phyloP scores from a whole-genome alignment of 2,797 vertebrate species.

The Microctenopoma stevenorrisi region DNA sequence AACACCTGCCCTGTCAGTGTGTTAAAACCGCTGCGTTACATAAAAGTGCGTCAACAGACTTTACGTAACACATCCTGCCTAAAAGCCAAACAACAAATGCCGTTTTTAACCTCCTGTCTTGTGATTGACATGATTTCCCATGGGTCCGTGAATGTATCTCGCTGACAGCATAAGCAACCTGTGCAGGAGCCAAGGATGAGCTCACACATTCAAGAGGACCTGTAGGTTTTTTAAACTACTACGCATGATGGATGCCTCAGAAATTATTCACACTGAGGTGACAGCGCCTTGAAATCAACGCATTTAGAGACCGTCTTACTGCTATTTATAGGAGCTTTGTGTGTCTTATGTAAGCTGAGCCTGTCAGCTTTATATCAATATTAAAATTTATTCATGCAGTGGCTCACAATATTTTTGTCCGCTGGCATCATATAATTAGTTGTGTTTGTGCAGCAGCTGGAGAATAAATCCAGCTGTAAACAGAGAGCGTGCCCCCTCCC shows the following conservation, averaged over 20 bases:
- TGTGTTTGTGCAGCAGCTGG: conserved; percentile 71
- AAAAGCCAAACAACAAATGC: not conserved
- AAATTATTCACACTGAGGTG: not conserved
- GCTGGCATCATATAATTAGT: conserved; percentile 55
- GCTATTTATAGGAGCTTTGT: conserved; percentile 50
- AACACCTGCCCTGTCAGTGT: not conserved
- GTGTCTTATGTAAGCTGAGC: conserved; percentile 59
- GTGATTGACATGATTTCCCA: conserved; percentile 1
- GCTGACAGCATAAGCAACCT: conserved; percentile 14
- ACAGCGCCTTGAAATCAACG: conserved; percentile 18
- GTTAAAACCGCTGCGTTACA: not conserved
- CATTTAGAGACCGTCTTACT: not conserved
- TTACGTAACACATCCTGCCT: not conserved
- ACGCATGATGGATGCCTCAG: not conserved
- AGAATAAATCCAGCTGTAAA: conserved; percentile 74
- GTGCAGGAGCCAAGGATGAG: conserved; percentile 39
- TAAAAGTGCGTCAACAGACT: not conserved
- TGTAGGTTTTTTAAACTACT: not conserved
- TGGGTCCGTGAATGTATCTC: conserved; percentile 36
- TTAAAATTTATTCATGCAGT: conserved; percentile 58
- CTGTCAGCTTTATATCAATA: conserved; percentile 41
- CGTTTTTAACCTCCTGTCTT: not conserved
- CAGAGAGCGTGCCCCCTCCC: conserved; percentile 35
- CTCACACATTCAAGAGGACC: conserved; percentile 15
- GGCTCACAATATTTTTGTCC: conserved; percentile 36